phyloP scores from a whole-genome alignment of 2,888 invertebrate species.

The Drosophila pegasa region DNA sequence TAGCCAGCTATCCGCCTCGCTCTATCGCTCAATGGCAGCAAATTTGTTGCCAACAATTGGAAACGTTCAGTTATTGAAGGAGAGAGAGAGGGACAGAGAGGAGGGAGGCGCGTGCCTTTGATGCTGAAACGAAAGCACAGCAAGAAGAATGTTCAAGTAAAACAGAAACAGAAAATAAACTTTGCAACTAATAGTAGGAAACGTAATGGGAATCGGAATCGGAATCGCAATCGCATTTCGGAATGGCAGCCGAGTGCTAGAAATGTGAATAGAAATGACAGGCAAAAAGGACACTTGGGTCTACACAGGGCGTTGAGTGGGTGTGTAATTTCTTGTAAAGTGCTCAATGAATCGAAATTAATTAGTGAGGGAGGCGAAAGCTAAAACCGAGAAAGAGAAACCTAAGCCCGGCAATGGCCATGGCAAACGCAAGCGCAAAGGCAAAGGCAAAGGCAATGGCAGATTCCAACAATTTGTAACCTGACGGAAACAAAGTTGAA shows the following conservation, averaged over 20 bases:
- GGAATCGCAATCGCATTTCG: constrained; percentile 20
- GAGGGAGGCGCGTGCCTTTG: constrained; percentile 58
- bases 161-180: constrained; percentile 29
- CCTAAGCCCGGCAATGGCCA: constrained; percentile 30
- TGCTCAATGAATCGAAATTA: constrained; percentile 82
- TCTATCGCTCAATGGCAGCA: constrained; percentile 63
- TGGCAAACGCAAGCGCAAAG: constrained; percentile 14
- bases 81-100: too few relatives aligned
- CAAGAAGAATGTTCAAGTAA: constrained; percentile 9
- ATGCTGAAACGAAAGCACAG: constrained; percentile 52
- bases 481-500: constrained; percentile 70
- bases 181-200: constrained; percentile 49
- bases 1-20: constrained; percentile 37
- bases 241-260: constrained; percentile 24
- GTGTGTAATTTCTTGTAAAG: constrained; percentile 77
- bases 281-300: constrained; percentile 7
- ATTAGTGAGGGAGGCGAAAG: constrained; percentile 73
- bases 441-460: constrained; percentile 25
- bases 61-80: constrained; percentile 72
- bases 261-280: constrained; percentile 32
- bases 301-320: constrained; percentile 44
- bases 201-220: constrained; percentile 52
- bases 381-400: constrained; percentile 41
- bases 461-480: constrained; percentile 72
- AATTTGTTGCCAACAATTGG: constrained; percentile 76